These are phyloP conservation scores for Willowsia nigromaculata DNA, from an alignment of 2,888 invertebrate species.

Conservation along the genomic window DNA sequence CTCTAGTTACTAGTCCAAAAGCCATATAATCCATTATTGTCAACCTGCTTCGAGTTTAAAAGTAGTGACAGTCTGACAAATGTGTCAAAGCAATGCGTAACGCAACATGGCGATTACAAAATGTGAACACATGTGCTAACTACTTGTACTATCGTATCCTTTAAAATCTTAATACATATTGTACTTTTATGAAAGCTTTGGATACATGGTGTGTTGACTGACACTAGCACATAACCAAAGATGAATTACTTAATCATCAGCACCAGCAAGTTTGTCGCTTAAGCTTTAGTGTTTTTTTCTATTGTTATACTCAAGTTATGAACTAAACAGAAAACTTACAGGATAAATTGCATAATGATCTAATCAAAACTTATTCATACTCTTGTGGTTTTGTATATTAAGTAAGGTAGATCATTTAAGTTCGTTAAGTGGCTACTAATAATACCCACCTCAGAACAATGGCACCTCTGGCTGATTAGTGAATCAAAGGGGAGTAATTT, in stretches of 20 bases:
- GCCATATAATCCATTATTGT: constrained; percentile 61
- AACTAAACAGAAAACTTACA: background rate
- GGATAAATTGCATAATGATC: constrained; percentile 56
- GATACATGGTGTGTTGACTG: constrained; percentile 35
- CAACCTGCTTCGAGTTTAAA: constrained; percentile 22
- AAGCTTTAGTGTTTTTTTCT: background rate
- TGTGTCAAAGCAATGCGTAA: constrained; percentile 37
- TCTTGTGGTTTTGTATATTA: background rate
- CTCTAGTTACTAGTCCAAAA: background rate
- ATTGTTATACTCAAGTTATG: background rate
- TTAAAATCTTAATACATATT: too few relatives aligned
- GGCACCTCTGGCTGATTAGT: constrained; percentile 63
- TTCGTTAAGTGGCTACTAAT: constrained; percentile 47
- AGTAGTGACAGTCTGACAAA: constrained; percentile 62
- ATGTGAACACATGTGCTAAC: constrained; percentile 23
- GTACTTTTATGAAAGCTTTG: background rate
- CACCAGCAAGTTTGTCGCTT: background rate
- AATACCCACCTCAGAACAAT: constrained; percentile 48
- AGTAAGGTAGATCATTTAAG: constrained; percentile 45
- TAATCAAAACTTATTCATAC: constrained; percentile 34
- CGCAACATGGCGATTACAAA: constrained; percentile 14
- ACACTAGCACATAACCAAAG: constrained; percentile 14
- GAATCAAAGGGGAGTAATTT: constrained; percentile 66
- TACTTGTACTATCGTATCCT: constrained; percentile 7
- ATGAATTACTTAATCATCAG: constrained; percentile 49